These are phyloP conservation scores for Hedya salicella DNA, from an alignment of 2,888 invertebrate species.

Conservation along the genomic window DNA sequence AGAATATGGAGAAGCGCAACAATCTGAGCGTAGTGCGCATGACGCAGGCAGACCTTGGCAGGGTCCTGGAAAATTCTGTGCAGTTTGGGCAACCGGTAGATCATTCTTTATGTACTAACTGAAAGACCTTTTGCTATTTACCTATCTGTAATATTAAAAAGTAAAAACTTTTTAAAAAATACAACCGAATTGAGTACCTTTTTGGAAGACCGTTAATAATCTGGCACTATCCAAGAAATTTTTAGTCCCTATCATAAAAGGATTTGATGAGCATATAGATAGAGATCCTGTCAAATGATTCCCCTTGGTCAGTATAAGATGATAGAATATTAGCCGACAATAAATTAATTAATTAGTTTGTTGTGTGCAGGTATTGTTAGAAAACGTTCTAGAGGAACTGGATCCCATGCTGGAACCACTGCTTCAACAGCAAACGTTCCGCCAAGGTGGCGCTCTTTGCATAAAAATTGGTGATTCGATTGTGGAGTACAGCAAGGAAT, in stretches of 20 bases:
- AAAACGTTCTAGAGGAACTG: slow-evolving; percentile 96
- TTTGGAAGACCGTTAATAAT: no score
- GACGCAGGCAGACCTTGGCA: slow-evolving; percentile 92
- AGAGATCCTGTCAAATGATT: no score
- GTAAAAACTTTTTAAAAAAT: no score
- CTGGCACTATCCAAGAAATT: no score
- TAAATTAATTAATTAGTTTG: not conserved
- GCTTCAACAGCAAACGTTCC: slow-evolving; percentile 95
- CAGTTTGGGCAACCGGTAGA: slow-evolving; percentile 93
- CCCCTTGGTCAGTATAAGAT: no score
- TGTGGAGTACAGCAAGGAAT: slow-evolving; percentile 94
- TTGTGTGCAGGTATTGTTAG: slow-evolving; percentile 88
- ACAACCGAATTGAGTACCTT: no score
- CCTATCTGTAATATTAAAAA: not conserved
- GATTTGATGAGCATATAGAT: no score
- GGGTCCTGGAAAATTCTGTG: slow-evolving; percentile 93
- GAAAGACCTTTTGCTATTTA: no score
- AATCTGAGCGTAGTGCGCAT: slow-evolving; percentile 92
- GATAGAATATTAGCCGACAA: no score
- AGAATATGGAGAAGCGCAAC: slow-evolving; percentile 95
- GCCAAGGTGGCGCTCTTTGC: slow-evolving; percentile 93
- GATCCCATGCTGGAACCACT: slow-evolving; percentile 96
- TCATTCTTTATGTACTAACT: not conserved
- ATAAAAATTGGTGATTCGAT: slow-evolving; percentile 96
- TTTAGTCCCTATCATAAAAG: no score